Conservation (phyloP, 2,113 vertebrate species). For the Poeciliopsis retropinna region DNA sequence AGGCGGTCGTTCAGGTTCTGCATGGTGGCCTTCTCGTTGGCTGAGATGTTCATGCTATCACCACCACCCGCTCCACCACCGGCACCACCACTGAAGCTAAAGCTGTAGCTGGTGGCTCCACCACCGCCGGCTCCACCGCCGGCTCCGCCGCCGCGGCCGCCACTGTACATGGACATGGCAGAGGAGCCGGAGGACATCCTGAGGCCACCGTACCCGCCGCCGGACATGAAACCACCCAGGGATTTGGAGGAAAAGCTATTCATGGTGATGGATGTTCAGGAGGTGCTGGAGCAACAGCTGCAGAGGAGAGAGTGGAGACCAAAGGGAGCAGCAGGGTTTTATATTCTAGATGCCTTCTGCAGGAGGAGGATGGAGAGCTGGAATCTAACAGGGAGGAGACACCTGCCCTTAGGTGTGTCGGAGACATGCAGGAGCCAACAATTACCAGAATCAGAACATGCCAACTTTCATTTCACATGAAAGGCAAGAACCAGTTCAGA, state of each 20-base stretch:
- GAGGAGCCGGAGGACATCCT: constrained; percentile 51
- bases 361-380: constrained; percentile 24
- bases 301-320: constrained; percentile 51
- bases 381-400: constrained; percentile 33
- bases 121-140: background rate
- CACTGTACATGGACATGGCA: constrained; percentile 2
- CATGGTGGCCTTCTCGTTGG: constrained; percentile 77
- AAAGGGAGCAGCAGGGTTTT: constrained; percentile 19
- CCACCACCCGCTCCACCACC: constrained; percentile 44
- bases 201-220: constrained; percentile 18
- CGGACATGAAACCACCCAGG: background rate
- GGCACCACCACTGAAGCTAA: background rate
- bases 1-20: constrained; percentile 82
- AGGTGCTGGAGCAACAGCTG: constrained; percentile 46
- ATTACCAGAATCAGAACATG: background rate
- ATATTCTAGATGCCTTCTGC: constrained; percentile 30
- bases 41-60: constrained; percentile 27
- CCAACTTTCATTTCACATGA: constrained; percentile 1
- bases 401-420: constrained; percentile 38
- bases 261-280: constrained; percentile 4
- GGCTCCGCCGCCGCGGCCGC: background rate
- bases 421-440: constrained; percentile 14
- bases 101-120: background rate
- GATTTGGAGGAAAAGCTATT: fast-evolving
- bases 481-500: constrained; percentile 21